A percentile compares a stretch with the other conserved stretches of the same genome.
Conservation (phyloP, 2,888 invertebrate genomes). For the Agriopis marginaria region DNA sequence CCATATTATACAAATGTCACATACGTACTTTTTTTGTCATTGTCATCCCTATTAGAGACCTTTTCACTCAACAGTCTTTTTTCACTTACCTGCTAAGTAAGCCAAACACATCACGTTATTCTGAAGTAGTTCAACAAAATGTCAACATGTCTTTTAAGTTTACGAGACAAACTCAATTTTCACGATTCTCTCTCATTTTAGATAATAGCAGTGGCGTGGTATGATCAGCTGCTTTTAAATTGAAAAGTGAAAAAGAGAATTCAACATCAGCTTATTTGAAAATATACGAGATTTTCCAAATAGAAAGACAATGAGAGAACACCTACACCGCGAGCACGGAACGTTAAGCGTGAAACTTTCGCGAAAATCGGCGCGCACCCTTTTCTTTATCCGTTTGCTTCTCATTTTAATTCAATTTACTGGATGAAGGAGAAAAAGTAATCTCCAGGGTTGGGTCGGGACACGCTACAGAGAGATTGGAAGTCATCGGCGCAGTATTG, state of each 20-base stretch:
- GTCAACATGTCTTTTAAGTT: too few species aligned
- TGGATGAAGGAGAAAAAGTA: conserved; percentile 84
- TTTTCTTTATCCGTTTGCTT: conserved; percentile 81
- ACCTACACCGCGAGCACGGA: conserved; percentile 50
- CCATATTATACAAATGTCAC: too few species aligned
- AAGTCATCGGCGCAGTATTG: conserved; percentile 83
- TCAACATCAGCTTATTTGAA: neutral
- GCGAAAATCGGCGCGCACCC: conserved; percentile 77
- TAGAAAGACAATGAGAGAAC: conserved; percentile 55
- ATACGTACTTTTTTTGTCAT: too few species aligned
- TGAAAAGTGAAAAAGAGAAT: neutral
- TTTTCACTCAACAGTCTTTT: too few species aligned
- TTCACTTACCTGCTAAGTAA: too few species aligned
- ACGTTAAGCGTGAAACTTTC: conserved; percentile 71
- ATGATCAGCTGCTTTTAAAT: neutral
- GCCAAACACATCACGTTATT: too few species aligned
- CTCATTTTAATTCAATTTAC: conserved; percentile 85
- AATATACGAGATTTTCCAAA: conserved; percentile 17
- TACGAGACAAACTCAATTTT: too few species aligned
- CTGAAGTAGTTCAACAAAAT: too few species aligned
- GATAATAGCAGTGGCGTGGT: too few species aligned
- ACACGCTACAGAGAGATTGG: conserved; percentile 82
- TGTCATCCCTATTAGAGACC: too few species aligned
- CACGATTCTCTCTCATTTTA: too few species aligned
- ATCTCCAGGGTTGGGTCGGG: conserved; percentile 82